Evolutionary conservation across 2,888 invertebrate species (phyloP).

Genomic region (Campopleginae sp.): DNA sequence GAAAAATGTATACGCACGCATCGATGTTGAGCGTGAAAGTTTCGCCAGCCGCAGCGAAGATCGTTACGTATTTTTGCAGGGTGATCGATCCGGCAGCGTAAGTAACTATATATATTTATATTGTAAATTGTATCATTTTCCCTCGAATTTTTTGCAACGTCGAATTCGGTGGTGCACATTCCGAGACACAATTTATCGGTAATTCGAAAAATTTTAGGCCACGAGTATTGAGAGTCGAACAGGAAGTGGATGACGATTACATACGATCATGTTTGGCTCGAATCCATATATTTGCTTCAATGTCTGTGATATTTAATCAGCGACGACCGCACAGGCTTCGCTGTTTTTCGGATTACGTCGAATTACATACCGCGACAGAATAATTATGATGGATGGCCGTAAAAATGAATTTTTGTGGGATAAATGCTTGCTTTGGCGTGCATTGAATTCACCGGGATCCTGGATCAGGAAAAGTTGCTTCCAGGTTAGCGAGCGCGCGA

Average conservation of each 20-base stretch:
- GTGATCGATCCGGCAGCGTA: constrained; percentile 17
- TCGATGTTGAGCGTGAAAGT: constrained; percentile 49
- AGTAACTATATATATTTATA: constrained; percentile 6
- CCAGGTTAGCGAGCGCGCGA: neutral
- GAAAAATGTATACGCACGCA: neutral
- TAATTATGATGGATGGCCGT: neutral
- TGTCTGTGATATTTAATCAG: neutral
- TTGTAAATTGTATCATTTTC: neutral
- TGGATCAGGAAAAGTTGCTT: neutral
- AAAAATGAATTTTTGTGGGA: neutral
- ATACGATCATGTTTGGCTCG: neutral
- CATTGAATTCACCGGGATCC: neutral
- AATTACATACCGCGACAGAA: neutral
- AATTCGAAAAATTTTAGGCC: constrained; percentile 25
- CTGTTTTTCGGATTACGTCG: neutral
- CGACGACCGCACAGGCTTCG: neutral
- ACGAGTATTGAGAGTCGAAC: constrained; percentile 5
- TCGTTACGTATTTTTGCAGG: constrained; percentile 30
- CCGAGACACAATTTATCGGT: constrained; percentile 34
- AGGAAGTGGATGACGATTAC: neutral
- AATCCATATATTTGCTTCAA: neutral
- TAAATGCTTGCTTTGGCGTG: neutral
- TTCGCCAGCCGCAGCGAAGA: constrained; percentile 50
- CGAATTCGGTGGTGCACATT: constrained; percentile 17
- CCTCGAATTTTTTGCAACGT: neutral